phyloP scores from a whole-genome alignment of 2,113 vertebrate species.

The Hemicordylus capensis region DNA sequence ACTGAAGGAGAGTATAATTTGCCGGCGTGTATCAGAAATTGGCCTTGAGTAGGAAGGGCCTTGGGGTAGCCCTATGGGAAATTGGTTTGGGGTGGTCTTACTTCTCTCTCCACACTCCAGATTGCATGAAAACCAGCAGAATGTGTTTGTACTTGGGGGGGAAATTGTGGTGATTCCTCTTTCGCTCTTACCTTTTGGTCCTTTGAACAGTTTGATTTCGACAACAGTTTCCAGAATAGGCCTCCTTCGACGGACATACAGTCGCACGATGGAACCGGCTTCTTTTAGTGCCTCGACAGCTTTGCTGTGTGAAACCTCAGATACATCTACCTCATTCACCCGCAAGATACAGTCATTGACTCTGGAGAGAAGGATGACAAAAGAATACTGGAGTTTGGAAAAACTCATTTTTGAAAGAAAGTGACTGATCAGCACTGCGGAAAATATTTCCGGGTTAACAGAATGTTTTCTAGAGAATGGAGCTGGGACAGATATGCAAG shows the following conservation, averaged over 20 bases:
- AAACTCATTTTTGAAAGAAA: neutral
- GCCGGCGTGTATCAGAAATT: too few species aligned
- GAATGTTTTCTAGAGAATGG: neutral
- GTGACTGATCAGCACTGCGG: neutral
- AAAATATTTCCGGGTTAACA: neutral
- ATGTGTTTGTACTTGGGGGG: too few species aligned
- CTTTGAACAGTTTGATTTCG: constrained; percentile 96
- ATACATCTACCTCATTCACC: constrained; percentile 94
- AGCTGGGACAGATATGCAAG: neutral
- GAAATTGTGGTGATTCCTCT: neutral
- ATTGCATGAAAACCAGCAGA: too few species aligned
- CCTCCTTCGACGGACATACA: constrained; percentile 91
- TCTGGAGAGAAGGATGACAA: constrained; percentile 65
- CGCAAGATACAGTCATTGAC: constrained; percentile 96
- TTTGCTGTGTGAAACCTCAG: constrained; percentile 93
- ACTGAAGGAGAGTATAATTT: too few species aligned
- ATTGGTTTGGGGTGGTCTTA: too few species aligned
- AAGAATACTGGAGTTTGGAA: fast-evolving
- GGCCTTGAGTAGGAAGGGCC: too few species aligned
- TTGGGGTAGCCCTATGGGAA: too few species aligned
- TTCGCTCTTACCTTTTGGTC: constrained; percentile 88
- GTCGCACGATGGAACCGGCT: constrained; percentile 90
- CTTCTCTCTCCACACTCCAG: too few species aligned
- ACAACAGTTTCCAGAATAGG: constrained; percentile 94
- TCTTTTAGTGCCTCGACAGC: constrained; percentile 95